Conservation (phyloP, 2,113 vertebrate genomes). For the Calidris pugnax region DNA sequence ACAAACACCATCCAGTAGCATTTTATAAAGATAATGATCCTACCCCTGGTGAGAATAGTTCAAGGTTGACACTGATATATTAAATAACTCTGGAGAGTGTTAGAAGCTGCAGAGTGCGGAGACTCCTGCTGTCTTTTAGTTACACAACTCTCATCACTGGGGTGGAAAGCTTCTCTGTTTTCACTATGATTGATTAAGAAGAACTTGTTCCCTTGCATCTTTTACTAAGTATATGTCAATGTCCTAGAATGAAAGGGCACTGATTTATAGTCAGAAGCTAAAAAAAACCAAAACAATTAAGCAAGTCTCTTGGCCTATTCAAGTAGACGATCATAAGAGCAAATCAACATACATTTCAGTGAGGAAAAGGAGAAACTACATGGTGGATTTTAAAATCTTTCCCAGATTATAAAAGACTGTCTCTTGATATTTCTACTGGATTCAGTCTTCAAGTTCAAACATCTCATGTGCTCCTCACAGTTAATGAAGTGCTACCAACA, state of each 20-base stretch:
- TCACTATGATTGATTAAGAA: slow-evolving; percentile 12
- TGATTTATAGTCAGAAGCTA: neutral
- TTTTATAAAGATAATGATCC: neutral
- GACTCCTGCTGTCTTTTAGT: slow-evolving; percentile 26
- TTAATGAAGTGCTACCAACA: neutral
- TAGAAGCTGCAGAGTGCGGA: neutral
- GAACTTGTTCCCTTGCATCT: neutral
- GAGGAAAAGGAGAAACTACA: neutral
- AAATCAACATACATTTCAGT: neutral
- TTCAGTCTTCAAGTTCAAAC: neutral
- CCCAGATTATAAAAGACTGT: neutral
- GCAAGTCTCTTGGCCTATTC: neutral
- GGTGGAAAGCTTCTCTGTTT: slow-evolving; percentile 15
- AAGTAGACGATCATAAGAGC: neutral
- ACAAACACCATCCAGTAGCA: neutral
- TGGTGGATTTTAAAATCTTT: neutral
- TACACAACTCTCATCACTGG: neutral
- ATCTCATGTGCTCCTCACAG: neutral
- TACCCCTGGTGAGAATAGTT: neutral
- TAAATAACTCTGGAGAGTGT: neutral
- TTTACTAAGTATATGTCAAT: neutral
- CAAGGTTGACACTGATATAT: slow-evolving; percentile 31
- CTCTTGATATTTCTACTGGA: neutral
- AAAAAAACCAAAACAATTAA: neutral
- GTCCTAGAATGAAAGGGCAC: neutral